phyloP scores from a whole-genome alignment of 2,888 invertebrate genomes.

The Phymatocera aterrima region DNA sequence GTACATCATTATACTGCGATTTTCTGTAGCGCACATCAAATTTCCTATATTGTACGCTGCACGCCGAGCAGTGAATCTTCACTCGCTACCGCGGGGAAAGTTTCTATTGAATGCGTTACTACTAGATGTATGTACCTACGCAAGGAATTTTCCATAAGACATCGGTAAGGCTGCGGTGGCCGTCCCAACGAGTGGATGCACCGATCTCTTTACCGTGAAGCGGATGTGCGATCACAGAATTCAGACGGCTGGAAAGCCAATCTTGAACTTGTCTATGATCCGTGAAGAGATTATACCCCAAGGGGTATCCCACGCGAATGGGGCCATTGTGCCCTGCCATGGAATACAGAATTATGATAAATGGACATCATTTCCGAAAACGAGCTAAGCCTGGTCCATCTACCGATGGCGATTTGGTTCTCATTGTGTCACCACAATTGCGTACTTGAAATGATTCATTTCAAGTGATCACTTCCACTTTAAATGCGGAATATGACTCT shows the following conservation, averaged over 20 bases:
- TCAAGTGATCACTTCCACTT: background rate
- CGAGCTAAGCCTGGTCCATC: background rate
- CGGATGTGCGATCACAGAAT: background rate
- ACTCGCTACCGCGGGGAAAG: too few relatives aligned
- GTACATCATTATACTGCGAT: too few relatives aligned
- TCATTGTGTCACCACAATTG: background rate
- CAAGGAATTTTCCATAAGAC: background rate
- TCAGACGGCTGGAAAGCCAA: slow-evolving; percentile 2
- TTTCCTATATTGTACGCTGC: too few relatives aligned
- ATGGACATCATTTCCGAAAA: slow-evolving; percentile 18
- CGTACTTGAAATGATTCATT: background rate
- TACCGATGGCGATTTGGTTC: slow-evolving; percentile 21
- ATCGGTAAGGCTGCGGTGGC: background rate
- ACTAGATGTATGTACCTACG: too few relatives aligned
- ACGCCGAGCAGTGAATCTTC: too few relatives aligned
- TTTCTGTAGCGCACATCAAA: too few relatives aligned
- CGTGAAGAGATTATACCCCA: slow-evolving; percentile 20
- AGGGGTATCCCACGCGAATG: slow-evolving; percentile 23
- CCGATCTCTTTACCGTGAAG: background rate
- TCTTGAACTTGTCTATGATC: slow-evolving; percentile 33
- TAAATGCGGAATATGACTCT: background rate
- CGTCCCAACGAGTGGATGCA: background rate
- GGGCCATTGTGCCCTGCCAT: slow-evolving; percentile 7
- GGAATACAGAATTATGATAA: slow-evolving; percentile 25
- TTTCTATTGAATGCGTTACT: too few relatives aligned